phyloP scores from a whole-genome alignment of 2,113 vertebrate species.

The Choloepus hoffmanni region DNA sequence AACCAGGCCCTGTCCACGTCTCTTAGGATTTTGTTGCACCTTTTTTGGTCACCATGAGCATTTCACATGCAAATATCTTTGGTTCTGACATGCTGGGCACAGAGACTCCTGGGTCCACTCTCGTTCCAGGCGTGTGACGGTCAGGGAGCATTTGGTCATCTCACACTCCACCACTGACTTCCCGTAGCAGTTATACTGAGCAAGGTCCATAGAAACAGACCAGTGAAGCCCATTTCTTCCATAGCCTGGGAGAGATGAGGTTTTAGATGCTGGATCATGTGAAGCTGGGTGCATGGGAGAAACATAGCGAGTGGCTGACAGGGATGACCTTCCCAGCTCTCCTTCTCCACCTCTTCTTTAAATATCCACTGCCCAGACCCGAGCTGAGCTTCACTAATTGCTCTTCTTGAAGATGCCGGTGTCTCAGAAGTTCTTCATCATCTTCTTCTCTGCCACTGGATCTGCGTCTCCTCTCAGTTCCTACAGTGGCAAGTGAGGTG shows the following conservation, averaged over 20 bases:
- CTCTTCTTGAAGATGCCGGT: constrained; percentile 94
- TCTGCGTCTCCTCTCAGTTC: too few relatives aligned
- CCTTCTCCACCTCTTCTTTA: too few relatives aligned
- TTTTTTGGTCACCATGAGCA: constrained; percentile 98
- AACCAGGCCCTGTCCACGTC: constrained; percentile 99
- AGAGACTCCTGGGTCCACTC: constrained; percentile 99
- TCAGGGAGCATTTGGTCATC: constrained; percentile 95
- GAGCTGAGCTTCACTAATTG: constrained; percentile 90
- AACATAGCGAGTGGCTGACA: too few relatives aligned
- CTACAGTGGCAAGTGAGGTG: too few relatives aligned
- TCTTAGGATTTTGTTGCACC: constrained; percentile 97
- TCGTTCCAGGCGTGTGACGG: constrained; percentile 94
- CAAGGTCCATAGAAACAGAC: constrained; percentile 98
- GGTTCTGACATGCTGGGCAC: constrained; percentile 99
- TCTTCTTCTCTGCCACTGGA: constrained; percentile 85
- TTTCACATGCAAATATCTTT: constrained; percentile 99
- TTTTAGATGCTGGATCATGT: too few relatives aligned
- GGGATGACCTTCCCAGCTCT: too few relatives aligned
- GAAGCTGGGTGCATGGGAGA: too few relatives aligned
- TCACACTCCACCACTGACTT: constrained; percentile 93
- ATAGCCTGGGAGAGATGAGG: too few relatives aligned
- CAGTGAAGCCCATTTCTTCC: constrained; percentile 71
- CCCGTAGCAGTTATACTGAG: constrained; percentile 97
- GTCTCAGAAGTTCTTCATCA: constrained; percentile 90
- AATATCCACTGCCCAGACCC: too few relatives aligned